These are phyloP conservation scores for Ceratina calcarata DNA, from an alignment of 1,140 invertebrate genomes.

Conservation along the genomic window DNA sequence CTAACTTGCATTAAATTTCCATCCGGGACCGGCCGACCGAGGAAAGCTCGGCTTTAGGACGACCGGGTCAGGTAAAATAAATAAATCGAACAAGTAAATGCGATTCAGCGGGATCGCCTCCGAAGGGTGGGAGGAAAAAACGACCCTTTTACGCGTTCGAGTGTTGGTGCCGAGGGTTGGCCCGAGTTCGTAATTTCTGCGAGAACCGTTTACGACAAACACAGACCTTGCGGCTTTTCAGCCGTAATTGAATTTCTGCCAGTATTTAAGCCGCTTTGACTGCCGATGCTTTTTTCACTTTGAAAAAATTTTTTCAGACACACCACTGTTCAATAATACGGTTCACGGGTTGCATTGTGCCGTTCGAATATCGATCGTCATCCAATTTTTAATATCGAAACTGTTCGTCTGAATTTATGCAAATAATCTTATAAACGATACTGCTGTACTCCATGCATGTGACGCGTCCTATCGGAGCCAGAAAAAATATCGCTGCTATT, in stretches of 20 bases:
- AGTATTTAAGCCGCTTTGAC: slow-evolving; percentile 36
- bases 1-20: slow-evolving; percentile 40
- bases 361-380: too few relatives aligned
- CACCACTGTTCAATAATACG: not conserved
- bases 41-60: not conserved
- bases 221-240: slow-evolving; percentile 24
- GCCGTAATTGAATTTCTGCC: slow-evolving; percentile 38
- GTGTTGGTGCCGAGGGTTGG: not conserved
- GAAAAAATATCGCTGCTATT: not conserved
- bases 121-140: not conserved
- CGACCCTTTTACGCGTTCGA: not conserved
- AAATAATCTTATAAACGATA: too few relatives aligned
- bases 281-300: not conserved
- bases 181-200: slow-evolving; percentile 12
- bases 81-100: slow-evolving; percentile 32
- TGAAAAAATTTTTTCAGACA: slow-evolving; percentile 11
- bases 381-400: too few relatives aligned
- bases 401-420: too few relatives aligned
- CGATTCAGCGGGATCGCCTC: slow-evolving; percentile 7
- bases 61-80: slow-evolving; percentile 8
- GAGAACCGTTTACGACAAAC: not conserved
- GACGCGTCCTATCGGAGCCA: too few relatives aligned
- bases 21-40: not conserved
- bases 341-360: too few relatives aligned
- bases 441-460: too few relatives aligned